These are phyloP conservation scores for Lucilia cuprina DNA, from an alignment of 1,140 invertebrate species.

Conservation along the genomic window DNA sequence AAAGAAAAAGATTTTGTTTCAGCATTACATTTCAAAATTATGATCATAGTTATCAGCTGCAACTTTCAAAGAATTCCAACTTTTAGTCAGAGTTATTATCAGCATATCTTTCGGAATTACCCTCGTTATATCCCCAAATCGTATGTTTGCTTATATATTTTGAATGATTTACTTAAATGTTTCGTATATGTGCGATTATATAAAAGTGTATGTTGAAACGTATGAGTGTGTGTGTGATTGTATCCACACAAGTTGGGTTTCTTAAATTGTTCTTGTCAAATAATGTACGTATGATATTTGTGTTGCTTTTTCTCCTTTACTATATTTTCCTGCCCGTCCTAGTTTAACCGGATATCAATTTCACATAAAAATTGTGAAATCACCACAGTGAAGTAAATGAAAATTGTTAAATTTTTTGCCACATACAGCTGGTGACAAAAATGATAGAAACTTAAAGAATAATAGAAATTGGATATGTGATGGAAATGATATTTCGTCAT, in stretches of 20 bases:
- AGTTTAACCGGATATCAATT: slow-evolving; percentile 54
- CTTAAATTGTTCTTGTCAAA: slow-evolving; percentile 24
- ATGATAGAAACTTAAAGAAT: background rate
- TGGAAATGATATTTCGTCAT: too few species aligned
- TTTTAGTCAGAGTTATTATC: too few species aligned
- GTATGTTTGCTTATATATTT: background rate
- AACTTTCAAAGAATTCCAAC: too few species aligned
- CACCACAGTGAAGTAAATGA: slow-evolving; percentile 11
- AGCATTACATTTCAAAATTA: too few species aligned
- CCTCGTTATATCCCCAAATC: background rate
- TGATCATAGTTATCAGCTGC: too few species aligned
- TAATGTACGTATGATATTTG: background rate
- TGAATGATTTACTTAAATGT: slow-evolving; percentile 21
- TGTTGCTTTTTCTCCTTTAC: background rate
- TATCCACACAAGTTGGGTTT: background rate
- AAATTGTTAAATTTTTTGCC: background rate
- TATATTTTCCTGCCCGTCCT: background rate
- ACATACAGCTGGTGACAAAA: background rate
- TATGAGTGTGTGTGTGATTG: too few species aligned
- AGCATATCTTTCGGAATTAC: too few species aligned
- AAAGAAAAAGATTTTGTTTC: too few species aligned
- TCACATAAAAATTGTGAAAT: slow-evolving; percentile 46
- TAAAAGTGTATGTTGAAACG: background rate
- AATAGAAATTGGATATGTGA: too few species aligned
- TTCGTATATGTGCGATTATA: background rate